phyloP scores from a whole-genome alignment of 2,888 invertebrate genomes.

The Eristalinus aeneus region DNA sequence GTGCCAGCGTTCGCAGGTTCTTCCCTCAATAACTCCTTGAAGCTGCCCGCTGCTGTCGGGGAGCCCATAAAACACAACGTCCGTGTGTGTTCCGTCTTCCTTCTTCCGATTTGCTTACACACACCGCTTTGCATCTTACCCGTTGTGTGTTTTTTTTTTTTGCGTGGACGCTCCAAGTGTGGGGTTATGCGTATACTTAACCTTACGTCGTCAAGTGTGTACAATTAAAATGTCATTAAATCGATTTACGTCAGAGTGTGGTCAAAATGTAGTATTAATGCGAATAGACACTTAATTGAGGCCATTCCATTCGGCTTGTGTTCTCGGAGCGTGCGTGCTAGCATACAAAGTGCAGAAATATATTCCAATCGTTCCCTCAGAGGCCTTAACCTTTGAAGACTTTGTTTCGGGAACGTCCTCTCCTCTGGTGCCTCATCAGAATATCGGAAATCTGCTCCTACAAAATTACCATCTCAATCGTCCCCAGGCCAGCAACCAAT shows the following conservation, averaged over 20 bases:
- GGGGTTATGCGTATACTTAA: conserved; percentile 64
- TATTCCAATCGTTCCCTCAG: neutral
- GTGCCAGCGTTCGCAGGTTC: conserved; percentile 42
- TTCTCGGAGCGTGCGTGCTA: neutral
- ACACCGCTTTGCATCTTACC: neutral
- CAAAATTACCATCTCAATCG: conserved; percentile 25
- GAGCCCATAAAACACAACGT: conserved; percentile 59
- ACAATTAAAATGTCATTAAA: conserved; percentile 68
- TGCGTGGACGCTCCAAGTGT: neutral
- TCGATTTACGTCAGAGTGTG: conserved; percentile 61
- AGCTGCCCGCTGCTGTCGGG: conserved; percentile 48
- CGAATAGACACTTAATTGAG: conserved; percentile 4
- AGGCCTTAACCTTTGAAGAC: neutral
- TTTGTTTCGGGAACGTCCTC: no score
- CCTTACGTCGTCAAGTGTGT: conserved; percentile 63
- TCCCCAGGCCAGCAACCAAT: neutral
- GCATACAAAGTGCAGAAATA: neutral
- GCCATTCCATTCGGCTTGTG: neutral
- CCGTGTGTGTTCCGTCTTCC: conserved; percentile 29
- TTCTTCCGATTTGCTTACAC: conserved; percentile 23
- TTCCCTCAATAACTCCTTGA: conserved; percentile 48
- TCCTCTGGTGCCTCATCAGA: neutral
- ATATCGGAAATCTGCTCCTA: neutral
- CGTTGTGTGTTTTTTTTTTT: neutral
- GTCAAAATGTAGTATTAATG: conserved; percentile 40